These are phyloP conservation scores for Craniophora ligustri DNA, from an alignment of 2,888 invertebrate genomes.

Conservation along the genomic window DNA sequence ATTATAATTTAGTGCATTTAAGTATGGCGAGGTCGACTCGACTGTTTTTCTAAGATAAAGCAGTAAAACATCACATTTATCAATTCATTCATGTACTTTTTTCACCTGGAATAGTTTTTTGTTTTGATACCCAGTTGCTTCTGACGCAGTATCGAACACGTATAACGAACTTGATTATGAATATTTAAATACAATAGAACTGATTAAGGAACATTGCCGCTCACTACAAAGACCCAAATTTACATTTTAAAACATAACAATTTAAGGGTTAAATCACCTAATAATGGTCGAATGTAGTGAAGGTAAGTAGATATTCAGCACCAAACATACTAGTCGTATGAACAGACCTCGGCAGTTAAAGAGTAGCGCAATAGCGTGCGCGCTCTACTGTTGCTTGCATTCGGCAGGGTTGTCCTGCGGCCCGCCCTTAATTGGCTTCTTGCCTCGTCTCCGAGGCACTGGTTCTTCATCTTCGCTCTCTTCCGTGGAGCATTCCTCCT, in stretches of 20 bases:
- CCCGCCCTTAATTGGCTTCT: constrained; percentile 66
- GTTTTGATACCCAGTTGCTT: constrained; percentile 9
- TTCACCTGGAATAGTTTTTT: background rate
- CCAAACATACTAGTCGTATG: constrained; percentile 46
- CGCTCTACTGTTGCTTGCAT: constrained; percentile 92
- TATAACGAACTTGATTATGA: constrained; percentile 32
- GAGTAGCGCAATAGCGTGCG: constrained; percentile 13
- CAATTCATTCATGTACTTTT: constrained; percentile 12
- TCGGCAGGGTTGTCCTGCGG: constrained; percentile 87
- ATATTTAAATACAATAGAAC: constrained; percentile 39
- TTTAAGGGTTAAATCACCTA: constrained; percentile 21
- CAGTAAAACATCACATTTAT: constrained; percentile 27
- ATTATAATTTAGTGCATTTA: constrained; percentile 47
- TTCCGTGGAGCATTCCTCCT: constrained; percentile 88
- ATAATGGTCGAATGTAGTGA: constrained; percentile 43
- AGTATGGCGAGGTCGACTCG: constrained; percentile 41
- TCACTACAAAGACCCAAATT: constrained; percentile 42
- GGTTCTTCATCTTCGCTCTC: constrained; percentile 89
- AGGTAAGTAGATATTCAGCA: constrained; percentile 48
- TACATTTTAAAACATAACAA: constrained; percentile 15
- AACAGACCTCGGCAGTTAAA: constrained; percentile 47
- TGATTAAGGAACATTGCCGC: constrained; percentile 44
- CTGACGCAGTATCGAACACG: constrained; percentile 20
- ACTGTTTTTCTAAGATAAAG: constrained; percentile 25
- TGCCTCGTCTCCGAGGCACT: constrained; percentile 78